Evolutionary conservation across 2,113 vertebrate genomes (phyloP).

Genomic region (Pelecanus crispus): DNA sequence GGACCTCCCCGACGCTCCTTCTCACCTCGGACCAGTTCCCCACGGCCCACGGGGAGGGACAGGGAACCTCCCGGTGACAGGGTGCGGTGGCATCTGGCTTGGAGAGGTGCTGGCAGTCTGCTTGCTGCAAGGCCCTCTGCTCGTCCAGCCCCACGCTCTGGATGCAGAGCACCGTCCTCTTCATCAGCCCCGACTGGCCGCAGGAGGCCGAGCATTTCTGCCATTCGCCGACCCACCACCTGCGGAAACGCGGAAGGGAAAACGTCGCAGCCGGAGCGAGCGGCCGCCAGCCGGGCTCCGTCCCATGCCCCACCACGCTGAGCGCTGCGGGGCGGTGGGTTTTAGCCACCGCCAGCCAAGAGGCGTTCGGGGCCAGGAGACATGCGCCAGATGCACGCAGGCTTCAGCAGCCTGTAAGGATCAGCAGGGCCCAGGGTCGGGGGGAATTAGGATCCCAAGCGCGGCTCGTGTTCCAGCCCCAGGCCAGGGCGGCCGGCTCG

Average conservation of each 20-base stretch:
- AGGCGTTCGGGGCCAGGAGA: not conserved
- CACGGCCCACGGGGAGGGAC: conserved; percentile 82
- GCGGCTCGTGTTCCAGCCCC: not conserved
- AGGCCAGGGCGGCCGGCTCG: fast-evolving
- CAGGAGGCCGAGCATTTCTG: conserved; percentile 84
- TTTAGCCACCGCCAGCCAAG: not conserved
- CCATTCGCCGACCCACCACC: conserved; percentile 95
- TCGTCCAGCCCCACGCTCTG: conserved; percentile 83
- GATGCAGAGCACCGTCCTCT: conserved; percentile 84
- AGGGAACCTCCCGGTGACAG: conserved; percentile 79
- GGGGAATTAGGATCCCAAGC: not conserved
- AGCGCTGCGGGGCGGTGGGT: fast-evolving
- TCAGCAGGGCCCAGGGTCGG: not conserved
- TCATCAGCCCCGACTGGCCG: conserved; percentile 72
- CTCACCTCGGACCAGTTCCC: conserved; percentile 90
- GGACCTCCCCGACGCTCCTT: fast-evolving
- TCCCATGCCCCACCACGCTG: fast-evolving
- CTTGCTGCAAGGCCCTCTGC: conserved; percentile 77
- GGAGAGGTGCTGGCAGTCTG: conserved; percentile 76
- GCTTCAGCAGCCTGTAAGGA: not conserved
- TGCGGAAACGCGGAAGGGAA: not conserved
- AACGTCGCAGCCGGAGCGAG: fast-evolving
- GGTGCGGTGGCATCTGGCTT: conserved; percentile 67
- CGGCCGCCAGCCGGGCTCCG: fast-evolving
- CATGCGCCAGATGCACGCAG: fast-evolving